Conservation (phyloP, 2,797 vertebrate genomes). For the Aldrovandia affinis region DNA sequence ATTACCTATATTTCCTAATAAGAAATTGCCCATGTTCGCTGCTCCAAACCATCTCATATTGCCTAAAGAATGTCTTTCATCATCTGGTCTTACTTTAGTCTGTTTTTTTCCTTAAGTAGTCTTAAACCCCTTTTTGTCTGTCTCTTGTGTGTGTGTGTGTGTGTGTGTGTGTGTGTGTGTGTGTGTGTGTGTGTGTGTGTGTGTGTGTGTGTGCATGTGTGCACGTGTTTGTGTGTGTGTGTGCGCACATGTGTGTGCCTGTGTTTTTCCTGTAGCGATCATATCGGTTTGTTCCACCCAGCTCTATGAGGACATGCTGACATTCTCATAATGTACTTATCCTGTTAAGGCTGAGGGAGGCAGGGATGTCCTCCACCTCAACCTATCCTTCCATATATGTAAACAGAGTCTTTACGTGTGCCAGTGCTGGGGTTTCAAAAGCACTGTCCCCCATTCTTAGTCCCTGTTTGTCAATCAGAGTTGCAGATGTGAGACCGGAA, state of each 20-base stretch:
- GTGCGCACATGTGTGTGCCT: conserved; percentile 21
- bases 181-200: neutral
- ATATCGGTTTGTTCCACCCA: neutral
- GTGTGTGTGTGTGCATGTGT: neutral
- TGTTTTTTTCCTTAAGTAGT: conserved; percentile 15
- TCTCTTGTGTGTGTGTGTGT: neutral
- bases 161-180: neutral
- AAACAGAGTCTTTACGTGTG: neutral
- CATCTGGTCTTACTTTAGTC: conserved; percentile 10
- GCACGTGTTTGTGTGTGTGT: no score
- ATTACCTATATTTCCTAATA: neutral
- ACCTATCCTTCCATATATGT: neutral
- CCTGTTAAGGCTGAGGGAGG: neutral
- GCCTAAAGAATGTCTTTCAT: conserved; percentile 26
- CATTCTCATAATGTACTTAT: neutral
- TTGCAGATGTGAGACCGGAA: neutral
- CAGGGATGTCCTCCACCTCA: neutral
- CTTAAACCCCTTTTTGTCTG: conserved; percentile 19
- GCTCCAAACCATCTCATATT: neutral
- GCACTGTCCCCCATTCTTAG: neutral
- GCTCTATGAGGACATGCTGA: neutral
- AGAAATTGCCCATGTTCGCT: neutral
- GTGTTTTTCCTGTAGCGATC: neutral
- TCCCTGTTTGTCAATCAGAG: neutral
- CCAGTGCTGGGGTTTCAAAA: neutral